A percentile compares a stretch with the other conserved stretches of the same genome.
These are phyloP conservation scores for Salvelinus fontinalis DNA, from an alignment of 2,113 vertebrate species.

Conservation along the genomic window DNA sequence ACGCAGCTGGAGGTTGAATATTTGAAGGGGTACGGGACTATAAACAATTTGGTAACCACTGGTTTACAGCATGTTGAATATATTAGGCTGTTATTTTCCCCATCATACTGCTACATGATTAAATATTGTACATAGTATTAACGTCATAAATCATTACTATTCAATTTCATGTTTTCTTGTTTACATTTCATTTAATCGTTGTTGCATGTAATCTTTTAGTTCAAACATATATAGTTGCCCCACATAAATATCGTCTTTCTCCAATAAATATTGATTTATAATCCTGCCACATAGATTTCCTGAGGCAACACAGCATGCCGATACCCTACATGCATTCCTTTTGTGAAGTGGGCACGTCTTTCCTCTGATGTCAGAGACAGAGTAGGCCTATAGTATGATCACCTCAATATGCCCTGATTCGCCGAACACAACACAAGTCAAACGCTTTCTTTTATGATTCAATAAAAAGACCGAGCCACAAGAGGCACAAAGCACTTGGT, in stretches of 20 bases:
- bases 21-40: too few species aligned
- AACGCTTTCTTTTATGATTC: conserved; percentile 44
- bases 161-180: too few species aligned
- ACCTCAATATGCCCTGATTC: conserved; percentile 5
- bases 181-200: too few species aligned
- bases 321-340: too few species aligned
- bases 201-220: neutral
- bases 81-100: too few species aligned
- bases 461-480: conserved; percentile 32
- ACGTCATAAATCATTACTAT: too few species aligned
- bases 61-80: too few species aligned
- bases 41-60: too few species aligned
- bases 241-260: conserved; percentile 1
- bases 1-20: too few species aligned
- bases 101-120: too few species aligned
- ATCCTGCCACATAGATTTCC: neutral
- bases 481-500: conserved; percentile 7
- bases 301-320: neutral
- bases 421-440: conserved; percentile 12
- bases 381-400: conserved; percentile 1
- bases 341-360: neutral
- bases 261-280: conserved; percentile 32
- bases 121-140: too few species aligned
- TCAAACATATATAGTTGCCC: neutral
- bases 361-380: neutral